Conservation (phyloP, 2,888 invertebrate genomes). For the Sipha maydis region DNA sequence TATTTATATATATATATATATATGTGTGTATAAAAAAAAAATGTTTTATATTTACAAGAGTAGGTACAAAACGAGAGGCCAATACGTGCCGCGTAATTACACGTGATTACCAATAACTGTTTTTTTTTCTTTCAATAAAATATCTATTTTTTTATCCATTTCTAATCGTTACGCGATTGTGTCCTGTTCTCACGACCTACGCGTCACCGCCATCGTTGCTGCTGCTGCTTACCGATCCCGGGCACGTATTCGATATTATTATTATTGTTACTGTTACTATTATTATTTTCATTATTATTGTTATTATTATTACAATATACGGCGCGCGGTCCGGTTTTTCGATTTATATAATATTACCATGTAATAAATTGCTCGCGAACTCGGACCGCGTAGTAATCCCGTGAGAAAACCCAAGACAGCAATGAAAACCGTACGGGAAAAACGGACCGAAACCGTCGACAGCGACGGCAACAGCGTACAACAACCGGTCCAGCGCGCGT, state of each 20-base stretch:
- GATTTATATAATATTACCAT: neutral
- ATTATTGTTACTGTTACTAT: neutral
- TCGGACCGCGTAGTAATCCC: neutral
- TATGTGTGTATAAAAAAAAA: constrained; percentile 34
- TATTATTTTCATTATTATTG: neutral
- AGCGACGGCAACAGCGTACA: neutral
- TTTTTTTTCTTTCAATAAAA: neutral
- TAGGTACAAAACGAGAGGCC: constrained; percentile 10
- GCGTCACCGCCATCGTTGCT: neutral
- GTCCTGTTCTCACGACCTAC: constrained; percentile 47
- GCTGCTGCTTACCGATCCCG: constrained; percentile 43
- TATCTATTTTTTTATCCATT: constrained; percentile 5
- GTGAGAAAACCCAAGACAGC: constrained; percentile 15
- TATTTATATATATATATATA: neutral
- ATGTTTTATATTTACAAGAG: constrained; percentile 40
- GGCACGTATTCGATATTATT: constrained; percentile 48
- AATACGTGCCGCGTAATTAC: constrained; percentile 6
- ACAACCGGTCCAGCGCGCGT: constrained; percentile 38
- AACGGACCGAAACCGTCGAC: neutral
- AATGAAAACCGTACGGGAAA: constrained; percentile 34
- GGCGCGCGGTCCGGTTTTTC: constrained; percentile 37
- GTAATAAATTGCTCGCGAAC: constrained; percentile 20
- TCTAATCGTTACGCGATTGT: constrained; percentile 41
- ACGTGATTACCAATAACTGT: constrained; percentile 32
- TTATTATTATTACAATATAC: neutral